Conservation (phyloP, 2,888 invertebrate genomes). For the Eurytoma adleriae region DNA sequence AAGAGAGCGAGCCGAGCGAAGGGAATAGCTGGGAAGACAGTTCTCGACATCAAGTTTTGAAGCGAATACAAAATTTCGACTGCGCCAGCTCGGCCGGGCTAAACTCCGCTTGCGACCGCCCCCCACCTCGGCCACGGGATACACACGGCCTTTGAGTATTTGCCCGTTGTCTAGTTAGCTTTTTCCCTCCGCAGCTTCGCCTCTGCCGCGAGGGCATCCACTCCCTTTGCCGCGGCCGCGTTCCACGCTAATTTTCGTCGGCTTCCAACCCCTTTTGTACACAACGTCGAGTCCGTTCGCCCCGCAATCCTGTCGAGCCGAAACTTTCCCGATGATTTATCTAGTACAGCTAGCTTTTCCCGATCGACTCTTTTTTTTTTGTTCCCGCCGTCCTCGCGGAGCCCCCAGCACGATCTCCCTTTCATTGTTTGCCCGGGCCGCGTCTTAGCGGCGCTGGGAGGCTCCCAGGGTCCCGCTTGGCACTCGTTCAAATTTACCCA, state of each 20-base stretch:
- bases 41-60: constrained; percentile 9
- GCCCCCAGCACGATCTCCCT: too few relatives aligned
- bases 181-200: not conserved
- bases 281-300: too few relatives aligned
- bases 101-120: constrained; percentile 1
- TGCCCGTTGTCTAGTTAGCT: not conserved
- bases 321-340: too few relatives aligned
- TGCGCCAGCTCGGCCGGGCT: not conserved
- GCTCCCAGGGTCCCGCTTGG: constrained; percentile 53
- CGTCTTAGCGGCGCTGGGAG: not conserved
- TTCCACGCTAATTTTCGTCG: not conserved
- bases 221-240: not conserved
- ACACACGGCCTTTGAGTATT: constrained; percentile 3
- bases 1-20: not conserved
- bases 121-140: not conserved
- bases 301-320: too few relatives aligned
- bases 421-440: not conserved
- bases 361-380: too few relatives aligned
- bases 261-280: not conserved
- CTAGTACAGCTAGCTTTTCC: too few relatives aligned
- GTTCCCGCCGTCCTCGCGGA: too few relatives aligned
- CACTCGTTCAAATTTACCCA: constrained; percentile 58
- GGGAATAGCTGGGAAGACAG: not conserved
- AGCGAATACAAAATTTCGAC: constrained; percentile 41
- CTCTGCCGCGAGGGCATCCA: not conserved